Base-by-base conservation (phyloP, 2,113 vertebrate genomes). In the Python bivittatus region DNA sequence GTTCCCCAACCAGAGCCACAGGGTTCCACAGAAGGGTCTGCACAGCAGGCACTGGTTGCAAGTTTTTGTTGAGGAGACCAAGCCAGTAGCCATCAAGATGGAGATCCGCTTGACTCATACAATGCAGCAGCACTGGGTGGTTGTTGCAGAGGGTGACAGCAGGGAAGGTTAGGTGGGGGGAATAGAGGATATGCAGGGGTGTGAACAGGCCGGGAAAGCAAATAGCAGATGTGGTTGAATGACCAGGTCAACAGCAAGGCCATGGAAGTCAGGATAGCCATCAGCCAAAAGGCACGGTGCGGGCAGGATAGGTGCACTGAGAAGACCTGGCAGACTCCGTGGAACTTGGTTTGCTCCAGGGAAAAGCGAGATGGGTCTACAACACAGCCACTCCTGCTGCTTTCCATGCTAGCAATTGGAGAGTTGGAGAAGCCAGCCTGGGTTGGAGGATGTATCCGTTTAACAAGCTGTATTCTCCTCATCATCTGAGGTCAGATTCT, bases 111-210 rank as follows among this genome's bases (percentile, higher is more conserved):
- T 98, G 98, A 93, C 97, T 97, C 98, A 98, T 98, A 93, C 97
- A 97, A 87, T 97, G 95, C 11, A 98, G 97, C 92, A 98, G 95
- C 84, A 98, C 94, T 2, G 98, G 96, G 96, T 98, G 98, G 94
- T 98, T 98, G 97, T 98, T 98, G 79, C 98, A 98, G 29, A 98
- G 97, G 90, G 98, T 98, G 88, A 98, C 98, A 15, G 98, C 98
- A 29, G 98, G 98, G 93, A 98, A 98, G 3, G 98, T 97, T 0
- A 98, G 97, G 10, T 98, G 96, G 93, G 97, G 98, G 90, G 97
- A 97, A 94, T 98, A 98, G n/a, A 97, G 97, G 97, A 98, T 97
- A 96, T 98, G 98, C 96, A 98, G 97, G 97, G 90, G 97, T 98
- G 96, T 98, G 97, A 4, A 98, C 97, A 0, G 98, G 98, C 68